Percentiles rank a stretch among this genome's conserved stretches.
phyloP scores from a whole-genome alignment of 2,888 invertebrate species.

The Lomographa bimaculata region DNA sequence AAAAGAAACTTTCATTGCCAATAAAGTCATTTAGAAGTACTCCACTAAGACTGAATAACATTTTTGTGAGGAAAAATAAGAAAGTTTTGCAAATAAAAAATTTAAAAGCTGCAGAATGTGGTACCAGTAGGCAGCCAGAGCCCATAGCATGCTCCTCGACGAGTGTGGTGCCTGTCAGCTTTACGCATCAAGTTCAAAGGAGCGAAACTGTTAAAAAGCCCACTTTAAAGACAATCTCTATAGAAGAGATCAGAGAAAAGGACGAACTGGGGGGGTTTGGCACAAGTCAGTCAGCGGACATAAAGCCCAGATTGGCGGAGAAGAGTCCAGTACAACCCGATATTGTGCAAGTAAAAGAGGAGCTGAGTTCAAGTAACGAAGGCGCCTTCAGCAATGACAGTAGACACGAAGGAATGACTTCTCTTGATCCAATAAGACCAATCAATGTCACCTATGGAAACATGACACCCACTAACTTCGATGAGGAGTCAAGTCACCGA shows the following conservation, averaged over 20 bases:
- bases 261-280: constrained; percentile 40
- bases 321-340: constrained; percentile 25
- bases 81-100: constrained; percentile 76
- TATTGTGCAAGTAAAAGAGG: constrained; percentile 66
- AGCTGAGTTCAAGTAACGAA: constrained; percentile 66
- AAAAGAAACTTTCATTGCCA: constrained; percentile 44
- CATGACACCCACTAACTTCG: constrained; percentile 61
- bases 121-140: constrained; percentile 39
- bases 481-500: constrained; percentile 68
- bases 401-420: constrained; percentile 14
- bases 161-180: constrained; percentile 57
- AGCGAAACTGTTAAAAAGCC: constrained; percentile 24
- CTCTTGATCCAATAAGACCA: constrained; percentile 65
- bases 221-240: constrained; percentile 55
- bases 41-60: constrained; percentile 65
- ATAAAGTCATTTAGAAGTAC: constrained; percentile 51
- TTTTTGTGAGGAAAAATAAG: constrained; percentile 73
- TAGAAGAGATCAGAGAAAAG: constrained; percentile 57
- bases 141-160: constrained; percentile 57
- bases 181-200: constrained; percentile 54
- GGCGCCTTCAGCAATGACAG: constrained; percentile 56
- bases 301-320: not conserved
- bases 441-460: constrained; percentile 71
- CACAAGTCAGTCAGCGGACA: constrained; percentile 53
- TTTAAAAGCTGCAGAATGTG: constrained; percentile 44